Evolutionary conservation across 2,888 invertebrate species (phyloP).

Genomic region (Caenorhabditis virilis): DNA sequence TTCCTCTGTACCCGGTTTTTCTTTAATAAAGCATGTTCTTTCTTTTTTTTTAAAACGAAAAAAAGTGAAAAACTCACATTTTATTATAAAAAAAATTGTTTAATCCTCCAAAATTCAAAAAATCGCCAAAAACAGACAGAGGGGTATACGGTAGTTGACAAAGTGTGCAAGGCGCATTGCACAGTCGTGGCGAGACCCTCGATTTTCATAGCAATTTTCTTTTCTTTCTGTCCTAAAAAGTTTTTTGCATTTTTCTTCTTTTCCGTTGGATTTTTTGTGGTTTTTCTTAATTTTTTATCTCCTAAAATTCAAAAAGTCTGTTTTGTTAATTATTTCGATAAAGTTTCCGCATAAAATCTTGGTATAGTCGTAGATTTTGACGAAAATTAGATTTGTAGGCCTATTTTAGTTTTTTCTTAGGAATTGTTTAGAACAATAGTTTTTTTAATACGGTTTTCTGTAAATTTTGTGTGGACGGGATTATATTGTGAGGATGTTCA

Average conservation of each 20-base stretch:
- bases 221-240: background rate
- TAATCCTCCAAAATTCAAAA: too few relatives aligned
- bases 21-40: too few relatives aligned
- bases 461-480: too few relatives aligned
- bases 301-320: background rate
- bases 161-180: slow-evolving; percentile 10
- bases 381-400: background rate
- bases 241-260: background rate
- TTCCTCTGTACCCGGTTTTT: too few relatives aligned
- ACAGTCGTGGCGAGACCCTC: slow-evolving; percentile 34
- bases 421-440: too few relatives aligned
- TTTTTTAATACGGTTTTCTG: too few relatives aligned
- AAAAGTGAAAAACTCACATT: too few relatives aligned
- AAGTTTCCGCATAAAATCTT: background rate
- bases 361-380: too few relatives aligned
- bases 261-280: background rate
- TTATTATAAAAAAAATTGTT: too few relatives aligned
- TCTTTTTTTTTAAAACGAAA: too few relatives aligned
- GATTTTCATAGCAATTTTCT: background rate
- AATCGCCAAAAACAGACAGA: too few relatives aligned
- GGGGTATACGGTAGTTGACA: slow-evolving; percentile 16
- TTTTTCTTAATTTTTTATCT: background rate
- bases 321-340: background rate
- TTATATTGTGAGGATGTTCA: background rate
- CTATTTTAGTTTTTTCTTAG: too few relatives aligned